Evolutionary conservation across 2,113 vertebrate genomes (phyloP).

Genomic region (Thinocorus orbignyianus): DNA sequence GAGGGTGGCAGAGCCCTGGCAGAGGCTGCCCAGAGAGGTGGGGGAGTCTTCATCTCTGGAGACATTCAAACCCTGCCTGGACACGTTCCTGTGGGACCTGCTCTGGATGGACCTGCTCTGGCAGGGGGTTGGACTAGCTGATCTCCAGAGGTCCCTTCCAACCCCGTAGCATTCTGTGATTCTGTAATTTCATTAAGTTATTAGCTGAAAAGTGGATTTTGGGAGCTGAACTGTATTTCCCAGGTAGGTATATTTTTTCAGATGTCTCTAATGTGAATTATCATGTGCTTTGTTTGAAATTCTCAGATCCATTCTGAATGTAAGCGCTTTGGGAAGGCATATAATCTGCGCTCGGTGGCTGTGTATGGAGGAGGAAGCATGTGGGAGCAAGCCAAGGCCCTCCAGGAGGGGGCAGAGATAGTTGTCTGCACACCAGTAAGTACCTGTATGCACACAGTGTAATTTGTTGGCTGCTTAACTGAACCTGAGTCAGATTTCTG

Average conservation of each 20-base stretch:
- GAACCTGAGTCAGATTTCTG: not conserved
- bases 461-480: not conserved
- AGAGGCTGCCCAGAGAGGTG: too few relatives aligned
- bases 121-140: too few relatives aligned
- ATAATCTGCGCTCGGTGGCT: conserved; percentile 93
- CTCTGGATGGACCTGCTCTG: too few relatives aligned
- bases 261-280: not conserved
- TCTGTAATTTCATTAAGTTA: not conserved
- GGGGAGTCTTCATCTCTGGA: too few relatives aligned
- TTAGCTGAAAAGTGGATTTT: not conserved
- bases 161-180: too few relatives aligned
- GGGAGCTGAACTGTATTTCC: not conserved
- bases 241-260: not conserved
- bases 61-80: too few relatives aligned
- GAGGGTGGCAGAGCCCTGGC: too few relatives aligned
- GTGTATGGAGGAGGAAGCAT: conserved; percentile 99
- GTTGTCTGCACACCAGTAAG: conserved; percentile 99
- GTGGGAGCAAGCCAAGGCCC: conserved; percentile 99
- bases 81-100: too few relatives aligned
- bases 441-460: not conserved
- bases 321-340: conserved; percentile 97
- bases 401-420: conserved; percentile 98
- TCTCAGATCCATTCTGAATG: conserved; percentile 94
- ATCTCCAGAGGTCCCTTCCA: too few relatives aligned
- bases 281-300: not conserved